A percentile compares a stretch with the other conserved stretches of the same genome.
Evolutionary conservation across 1,140 invertebrate species (phyloP).

Genomic region (Brachionus sp.): DNA sequence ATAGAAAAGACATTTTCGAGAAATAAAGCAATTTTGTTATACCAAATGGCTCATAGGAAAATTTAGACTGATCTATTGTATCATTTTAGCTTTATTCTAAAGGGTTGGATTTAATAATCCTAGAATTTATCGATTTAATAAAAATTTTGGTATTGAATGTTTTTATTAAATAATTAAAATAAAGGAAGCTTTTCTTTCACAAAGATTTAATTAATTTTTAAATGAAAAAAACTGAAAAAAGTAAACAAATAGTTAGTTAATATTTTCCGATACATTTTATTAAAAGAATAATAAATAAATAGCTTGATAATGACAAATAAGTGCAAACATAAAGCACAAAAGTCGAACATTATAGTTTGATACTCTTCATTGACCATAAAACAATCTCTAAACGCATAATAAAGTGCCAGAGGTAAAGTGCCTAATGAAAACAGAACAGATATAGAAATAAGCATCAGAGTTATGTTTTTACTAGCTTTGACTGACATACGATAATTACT

Average conservation of each 20-base stretch:
- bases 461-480: neutral
- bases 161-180: neutral
- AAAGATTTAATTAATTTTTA: constrained; percentile 18
- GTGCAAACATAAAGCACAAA: neutral
- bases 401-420: neutral
- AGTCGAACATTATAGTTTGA: neutral
- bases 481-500: neutral
- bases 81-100: too few species aligned
- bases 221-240: neutral
- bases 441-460: neutral
- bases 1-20: too few species aligned
- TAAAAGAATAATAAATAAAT: neutral
- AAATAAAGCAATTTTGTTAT: too few species aligned
- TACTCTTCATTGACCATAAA: neutral
- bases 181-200: neutral
- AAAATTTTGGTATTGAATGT: neutral
- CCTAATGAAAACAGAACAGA: neutral
- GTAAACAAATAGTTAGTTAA: neutral
- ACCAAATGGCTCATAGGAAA: too few species aligned
- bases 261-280: constrained; percentile 20
- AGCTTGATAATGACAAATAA: neutral
- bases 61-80: too few species aligned
- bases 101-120: too few species aligned
- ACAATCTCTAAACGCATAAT: neutral
- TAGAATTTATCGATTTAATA: neutral